Conservation (phyloP, 1,140 invertebrate species). For the Drosophila burlai region DNA sequence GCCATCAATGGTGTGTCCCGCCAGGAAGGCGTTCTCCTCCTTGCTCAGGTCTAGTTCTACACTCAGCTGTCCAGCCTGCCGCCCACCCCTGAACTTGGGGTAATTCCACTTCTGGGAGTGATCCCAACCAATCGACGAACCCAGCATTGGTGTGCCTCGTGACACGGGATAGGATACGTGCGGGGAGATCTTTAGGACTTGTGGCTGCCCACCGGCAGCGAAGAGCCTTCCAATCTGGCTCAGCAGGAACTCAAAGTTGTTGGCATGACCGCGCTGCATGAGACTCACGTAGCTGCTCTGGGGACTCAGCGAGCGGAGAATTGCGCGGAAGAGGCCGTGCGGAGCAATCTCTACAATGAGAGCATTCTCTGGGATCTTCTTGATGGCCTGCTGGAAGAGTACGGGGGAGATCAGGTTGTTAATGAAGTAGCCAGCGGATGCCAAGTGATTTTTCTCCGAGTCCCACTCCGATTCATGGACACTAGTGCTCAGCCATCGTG, state of each 20-base stretch:
- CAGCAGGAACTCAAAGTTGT: constrained; percentile 90
- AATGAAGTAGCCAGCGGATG: constrained; percentile 97
- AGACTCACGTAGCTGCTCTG: constrained; percentile 90
- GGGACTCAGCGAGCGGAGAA: constrained; percentile 91
- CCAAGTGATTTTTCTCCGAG: constrained; percentile 90
- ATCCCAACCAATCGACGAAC: constrained; percentile 95
- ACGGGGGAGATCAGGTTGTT: constrained; percentile 97
- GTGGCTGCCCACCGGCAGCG: constrained; percentile 91
- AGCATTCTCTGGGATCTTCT: constrained; percentile 94
- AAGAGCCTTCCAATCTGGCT: constrained; percentile 93
- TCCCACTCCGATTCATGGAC: constrained; percentile 93
- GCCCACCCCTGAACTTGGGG: constrained; percentile 88
- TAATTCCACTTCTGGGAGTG: constrained; percentile 93
- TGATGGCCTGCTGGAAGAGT: constrained; percentile 92
- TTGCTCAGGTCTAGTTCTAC: constrained; percentile 92
- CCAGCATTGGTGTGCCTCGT: constrained; percentile 94
- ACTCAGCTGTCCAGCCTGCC: constrained; percentile 88
- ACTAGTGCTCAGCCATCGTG: constrained; percentile 96
- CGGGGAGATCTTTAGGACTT: constrained; percentile 90
- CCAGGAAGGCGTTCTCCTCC: constrained; percentile 90
- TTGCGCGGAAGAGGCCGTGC: constrained; percentile 94
- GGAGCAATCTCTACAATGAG: constrained; percentile 97
- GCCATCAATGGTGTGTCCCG: constrained; percentile 97
- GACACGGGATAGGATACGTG: constrained; percentile 93
- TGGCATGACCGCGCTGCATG: constrained; percentile 89